Evolutionary conservation across 2,888 invertebrate species (phyloP), one percentile per base, ranked within the genome.

Genomic region (Leptinotarsa juncta): DNA sequence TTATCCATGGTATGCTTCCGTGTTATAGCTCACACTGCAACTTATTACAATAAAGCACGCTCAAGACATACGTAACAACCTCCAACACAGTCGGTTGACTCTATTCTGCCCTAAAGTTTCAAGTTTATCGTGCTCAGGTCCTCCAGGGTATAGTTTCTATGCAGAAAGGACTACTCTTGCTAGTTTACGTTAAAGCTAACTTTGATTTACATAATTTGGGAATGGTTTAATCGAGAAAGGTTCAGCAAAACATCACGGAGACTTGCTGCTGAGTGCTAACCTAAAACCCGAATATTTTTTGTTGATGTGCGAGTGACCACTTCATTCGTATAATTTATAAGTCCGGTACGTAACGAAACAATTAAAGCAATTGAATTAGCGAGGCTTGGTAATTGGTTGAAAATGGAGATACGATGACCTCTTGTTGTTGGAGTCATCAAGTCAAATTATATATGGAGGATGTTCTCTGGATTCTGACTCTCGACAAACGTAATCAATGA

Each of bases 181-280:
- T 74, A 69, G 71, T 76, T 76, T 67, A 53, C 66, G 72, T 71
- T 70, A 53, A 42, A 73, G 70, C 76, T 70, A 74, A 76, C 78
- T 72, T 74, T 74, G 78, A 78, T 78, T 78, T 78, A 74, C 76
- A 78, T 78, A 72, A 68, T 70, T 51, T 70, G 60, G 66, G 48
- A 74, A 71, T 69, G 74, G 66, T 74, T 74, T 74, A 78, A 74
- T 76, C 65, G 76, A 55, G 23, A 70, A 68, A 72, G 72, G 75
- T 67, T 70, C 65, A 67, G 67, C 60, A 68, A 72, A 73, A 62
- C 49, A 50, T 68, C 67, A n/a, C 20, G 26, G 20, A 12, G 42
- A n/a, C 60, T 49, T 48, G 16, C 3, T 48, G 23, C 3, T 42
- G 57, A 70, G 32, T 49, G 42, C 48, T 23, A 23, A 48, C 20